phyloP scores from a whole-genome alignment of 2,888 invertebrate species.

The Drosophila niveifrons region DNA sequence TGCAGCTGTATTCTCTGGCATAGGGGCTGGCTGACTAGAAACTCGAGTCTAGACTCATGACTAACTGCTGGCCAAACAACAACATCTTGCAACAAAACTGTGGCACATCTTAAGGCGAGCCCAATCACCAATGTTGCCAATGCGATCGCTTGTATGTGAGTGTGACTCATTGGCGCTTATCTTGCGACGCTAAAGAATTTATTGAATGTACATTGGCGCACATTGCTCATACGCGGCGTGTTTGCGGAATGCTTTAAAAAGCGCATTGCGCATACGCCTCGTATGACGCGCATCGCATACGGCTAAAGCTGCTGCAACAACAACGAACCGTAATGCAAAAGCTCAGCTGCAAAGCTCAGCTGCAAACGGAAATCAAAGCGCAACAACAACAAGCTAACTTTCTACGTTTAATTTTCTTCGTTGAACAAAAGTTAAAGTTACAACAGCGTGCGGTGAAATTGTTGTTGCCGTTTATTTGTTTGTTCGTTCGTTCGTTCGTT shows the following conservation, averaged over 20 bases:
- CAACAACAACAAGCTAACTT: conserved; percentile 55
- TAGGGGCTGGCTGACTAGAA: conserved; percentile 57
- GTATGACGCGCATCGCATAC: conserved; percentile 31
- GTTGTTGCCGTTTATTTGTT: conserved; percentile 44
- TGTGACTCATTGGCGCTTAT: conserved; percentile 53
- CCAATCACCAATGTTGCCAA: conserved; percentile 3
- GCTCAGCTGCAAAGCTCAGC: conserved; percentile 50
- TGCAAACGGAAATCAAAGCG: conserved; percentile 55
- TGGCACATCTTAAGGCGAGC: conserved; percentile 27
- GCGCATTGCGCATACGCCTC: conserved; percentile 76
- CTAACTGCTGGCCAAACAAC: conserved; percentile 31
- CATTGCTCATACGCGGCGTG: conserved; percentile 35
- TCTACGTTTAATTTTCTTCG: conserved; percentile 70
- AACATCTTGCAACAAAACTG: conserved; percentile 27
- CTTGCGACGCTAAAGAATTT: conserved; percentile 29
- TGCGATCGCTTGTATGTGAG: conserved; percentile 17
- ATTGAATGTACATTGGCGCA: conserved; percentile 52
- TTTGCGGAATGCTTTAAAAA: conserved; percentile 65
- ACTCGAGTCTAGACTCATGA: conserved; percentile 53
- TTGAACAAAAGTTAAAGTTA: conserved; percentile 49
- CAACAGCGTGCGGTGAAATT: conserved; percentile 66
- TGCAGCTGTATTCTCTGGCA: conserved; percentile 71
- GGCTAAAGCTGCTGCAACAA: conserved; percentile 44
- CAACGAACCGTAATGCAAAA: conserved; percentile 23
- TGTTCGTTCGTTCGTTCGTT: conserved; percentile 5